Percentiles rank a stretch among this genome's conserved stretches.
Evolutionary conservation across 1,140 invertebrate genomes (phyloP).

Genomic region (Lithobius niger): DNA sequence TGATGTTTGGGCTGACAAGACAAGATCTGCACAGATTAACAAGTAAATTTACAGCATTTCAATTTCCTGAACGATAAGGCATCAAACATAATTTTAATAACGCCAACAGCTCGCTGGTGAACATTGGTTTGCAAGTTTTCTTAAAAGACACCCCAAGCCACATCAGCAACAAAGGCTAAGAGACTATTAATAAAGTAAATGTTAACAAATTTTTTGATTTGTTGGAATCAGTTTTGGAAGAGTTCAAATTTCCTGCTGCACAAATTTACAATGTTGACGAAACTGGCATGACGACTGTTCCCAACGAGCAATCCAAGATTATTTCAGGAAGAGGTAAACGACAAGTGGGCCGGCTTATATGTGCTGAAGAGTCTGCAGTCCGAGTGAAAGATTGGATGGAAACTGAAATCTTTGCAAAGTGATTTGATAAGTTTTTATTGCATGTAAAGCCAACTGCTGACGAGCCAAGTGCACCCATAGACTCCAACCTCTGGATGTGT

Average conservation of each 20-base stretch:
- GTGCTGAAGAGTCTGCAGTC: conserved; percentile 1
- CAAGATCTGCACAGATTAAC: no score
- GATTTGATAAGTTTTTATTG: conserved; percentile 27
- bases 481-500: conserved; percentile 30
- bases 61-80: no score
- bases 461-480: conserved; percentile 29
- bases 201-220: conserved; percentile 8
- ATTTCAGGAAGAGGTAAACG: conserved; percentile 8
- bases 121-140: no score
- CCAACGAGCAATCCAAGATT: conserved; percentile 3
- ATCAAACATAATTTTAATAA: no score
- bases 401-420: conserved; percentile 27
- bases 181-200: no score
- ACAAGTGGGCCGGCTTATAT: neutral
- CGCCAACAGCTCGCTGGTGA: no score
- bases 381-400: conserved; percentile 8
- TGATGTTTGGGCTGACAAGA: no score
- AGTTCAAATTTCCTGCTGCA: conserved; percentile 4
- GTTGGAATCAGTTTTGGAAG: neutral
- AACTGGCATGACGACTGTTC: conserved; percentile 15
- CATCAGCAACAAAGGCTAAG: no score
- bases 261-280: conserved; percentile 16
- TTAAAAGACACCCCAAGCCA: no score
- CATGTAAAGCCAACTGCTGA: conserved; percentile 15
- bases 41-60: no score